These are phyloP conservation scores for Norana najaformis DNA, from an alignment of 2,888 invertebrate species.

Conservation along the genomic window DNA sequence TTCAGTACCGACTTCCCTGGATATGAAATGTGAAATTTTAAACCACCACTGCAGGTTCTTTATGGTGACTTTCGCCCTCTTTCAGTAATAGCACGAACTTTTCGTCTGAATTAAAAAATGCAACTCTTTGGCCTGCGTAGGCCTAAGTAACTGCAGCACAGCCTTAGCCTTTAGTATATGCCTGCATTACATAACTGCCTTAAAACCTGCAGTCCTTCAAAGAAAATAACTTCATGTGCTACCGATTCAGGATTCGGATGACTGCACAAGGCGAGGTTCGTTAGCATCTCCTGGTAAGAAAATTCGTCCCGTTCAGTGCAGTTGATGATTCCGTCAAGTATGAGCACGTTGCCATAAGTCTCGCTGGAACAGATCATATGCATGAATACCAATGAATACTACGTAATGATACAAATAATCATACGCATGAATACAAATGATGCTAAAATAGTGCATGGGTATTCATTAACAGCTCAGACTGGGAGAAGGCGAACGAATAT, in stretches of 20 bases:
- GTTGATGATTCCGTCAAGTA: slow-evolving; percentile 93
- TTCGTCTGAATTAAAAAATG: neutral
- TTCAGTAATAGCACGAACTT: neutral
- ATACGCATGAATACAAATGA: neutral
- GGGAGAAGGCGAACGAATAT: neutral
- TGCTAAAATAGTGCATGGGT: neutral
- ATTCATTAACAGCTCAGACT: neutral
- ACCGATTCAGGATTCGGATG: slow-evolving; percentile 87
- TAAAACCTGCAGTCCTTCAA: neutral
- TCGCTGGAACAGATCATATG: slow-evolving; percentile 39
- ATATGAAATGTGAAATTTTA: neutral
- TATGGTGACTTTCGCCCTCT: neutral
- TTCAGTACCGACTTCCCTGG: too few species aligned
- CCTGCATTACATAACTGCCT: neutral
- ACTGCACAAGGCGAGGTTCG: slow-evolving; percentile 86
- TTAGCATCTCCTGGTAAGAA: slow-evolving; percentile 97
- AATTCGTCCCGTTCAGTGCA: slow-evolving; percentile 95
- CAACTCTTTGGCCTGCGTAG: neutral
- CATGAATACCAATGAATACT: neutral
- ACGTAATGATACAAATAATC: neutral
- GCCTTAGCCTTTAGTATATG: neutral
- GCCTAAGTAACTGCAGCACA: too few species aligned
- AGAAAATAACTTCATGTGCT: slow-evolving; percentile 19
- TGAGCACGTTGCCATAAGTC: slow-evolving; percentile 79
- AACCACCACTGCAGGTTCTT: neutral